Percentiles rank a stretch among this genome's conserved stretches.
phyloP scores from a whole-genome alignment of 2,888 invertebrate species.

The Andrena flavipes region DNA sequence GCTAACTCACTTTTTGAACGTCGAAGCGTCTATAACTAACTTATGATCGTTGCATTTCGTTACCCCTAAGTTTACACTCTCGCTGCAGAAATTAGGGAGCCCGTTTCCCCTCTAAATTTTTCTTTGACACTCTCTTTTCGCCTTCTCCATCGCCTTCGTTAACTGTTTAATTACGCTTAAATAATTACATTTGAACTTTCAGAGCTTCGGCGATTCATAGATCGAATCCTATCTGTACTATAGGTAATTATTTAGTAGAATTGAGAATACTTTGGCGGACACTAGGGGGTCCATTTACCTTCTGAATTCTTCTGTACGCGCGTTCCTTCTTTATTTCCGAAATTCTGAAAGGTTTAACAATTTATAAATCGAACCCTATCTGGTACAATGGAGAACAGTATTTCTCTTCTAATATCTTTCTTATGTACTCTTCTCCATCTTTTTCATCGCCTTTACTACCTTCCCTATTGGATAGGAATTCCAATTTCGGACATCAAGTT shows the following conservation, averaged over 20 bases:
- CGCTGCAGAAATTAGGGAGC: slow-evolving; percentile 25
- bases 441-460: too few relatives aligned
- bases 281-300: too few relatives aligned
- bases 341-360: not conserved
- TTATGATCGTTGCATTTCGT: slow-evolving; percentile 63
- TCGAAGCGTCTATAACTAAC: slow-evolving; percentile 55
- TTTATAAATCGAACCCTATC: not conserved
- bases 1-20: slow-evolving; percentile 58
- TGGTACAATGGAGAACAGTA: too few relatives aligned
- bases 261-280: too few relatives aligned
- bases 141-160: not conserved
- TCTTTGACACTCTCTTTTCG: slow-evolving; percentile 30
- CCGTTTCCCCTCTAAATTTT: slow-evolving; percentile 47
- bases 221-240: not conserved
- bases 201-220: not conserved
- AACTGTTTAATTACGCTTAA: not conserved
- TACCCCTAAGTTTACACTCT: slow-evolving; percentile 59
- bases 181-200: not conserved
- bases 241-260: too few relatives aligned
- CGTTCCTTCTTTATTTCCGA: too few relatives aligned
- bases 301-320: too few relatives aligned
- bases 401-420: too few relatives aligned
- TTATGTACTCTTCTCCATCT: too few relatives aligned
- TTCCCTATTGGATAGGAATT: too few relatives aligned
- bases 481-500: too few relatives aligned